Evolutionary conservation across 2,888 invertebrate species (phyloP), one percentile per base, ranked within the genome.

Genomic region (Cremastinae sp.): DNA sequence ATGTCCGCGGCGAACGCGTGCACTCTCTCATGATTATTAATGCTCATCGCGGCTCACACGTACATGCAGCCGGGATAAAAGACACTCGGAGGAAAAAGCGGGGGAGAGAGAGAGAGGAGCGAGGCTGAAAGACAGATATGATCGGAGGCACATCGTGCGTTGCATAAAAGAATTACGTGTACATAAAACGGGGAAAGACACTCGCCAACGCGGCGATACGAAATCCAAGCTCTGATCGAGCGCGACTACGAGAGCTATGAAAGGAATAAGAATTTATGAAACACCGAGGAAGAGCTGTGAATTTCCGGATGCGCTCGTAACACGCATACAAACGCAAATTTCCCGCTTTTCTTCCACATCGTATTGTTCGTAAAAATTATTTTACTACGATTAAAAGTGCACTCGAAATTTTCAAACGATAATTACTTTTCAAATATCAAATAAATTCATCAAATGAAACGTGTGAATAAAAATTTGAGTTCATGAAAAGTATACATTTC

Each of bases 161-260:
- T 80, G 81, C 84, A 83, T 81, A 81, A 83, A 84, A 83, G 82
- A 83, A 82, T 83, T 82, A 84, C 82, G 73, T 61, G 43, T n/a
- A 59, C 18, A 41, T 22, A 38, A 56, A 34, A 49, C 34, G 56
- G 12, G 28, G 22, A 34, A 38, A 34, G 68, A 59, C 9, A 36
- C 68, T 62, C 12, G 64, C 20, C 45, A 68, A 59, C 22, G 53
- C 10, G 49, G 47, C 45, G 22, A 28, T 28, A 28, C 28, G 28
- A 28, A 28, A 28, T 43, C 41, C 22, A 51, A 58, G 36, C 38
- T 22, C 61, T 51, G 38, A 69, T 74, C 49, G 61, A 28, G 34
- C n/a, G 61, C 65, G 61, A 28, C 18, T 8, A 53, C 65, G 43
- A 73, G 38, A 61, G 53, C 41, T 45, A 8, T 8, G 22, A 28